phyloP scores from a whole-genome alignment of 2,888 invertebrate species.

The Pristionchus exspectatus region DNA sequence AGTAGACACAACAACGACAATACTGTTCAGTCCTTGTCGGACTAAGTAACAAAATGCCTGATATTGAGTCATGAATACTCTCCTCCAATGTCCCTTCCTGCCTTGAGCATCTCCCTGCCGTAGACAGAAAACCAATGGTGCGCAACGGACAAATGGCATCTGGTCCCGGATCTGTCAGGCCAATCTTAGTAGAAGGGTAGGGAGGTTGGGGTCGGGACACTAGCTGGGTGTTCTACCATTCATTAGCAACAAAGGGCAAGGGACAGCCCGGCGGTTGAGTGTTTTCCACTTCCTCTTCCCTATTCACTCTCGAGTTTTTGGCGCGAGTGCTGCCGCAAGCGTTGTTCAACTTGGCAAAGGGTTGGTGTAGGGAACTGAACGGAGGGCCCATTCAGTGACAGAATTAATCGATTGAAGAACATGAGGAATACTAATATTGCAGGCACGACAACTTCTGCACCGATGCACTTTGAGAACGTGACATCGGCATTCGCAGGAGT shows the following conservation, averaged over 20 bases:
- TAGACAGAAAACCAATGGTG: neutral
- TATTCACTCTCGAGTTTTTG: slow-evolving; percentile 36
- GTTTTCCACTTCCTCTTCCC: slow-evolving; percentile 42
- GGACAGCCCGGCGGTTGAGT: neutral
- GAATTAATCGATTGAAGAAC: neutral
- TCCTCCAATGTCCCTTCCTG: neutral
- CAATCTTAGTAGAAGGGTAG: neutral
- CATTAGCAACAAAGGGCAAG: neutral
- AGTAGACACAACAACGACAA: neutral
- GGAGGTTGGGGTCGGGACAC: neutral
- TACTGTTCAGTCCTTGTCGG: neutral
- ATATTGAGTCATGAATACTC: neutral
- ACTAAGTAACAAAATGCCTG: neutral
- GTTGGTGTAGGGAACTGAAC: neutral
- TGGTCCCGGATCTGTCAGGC: neutral
- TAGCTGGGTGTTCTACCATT: neutral
- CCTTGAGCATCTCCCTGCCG: neutral
- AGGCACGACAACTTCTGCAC: slow-evolving; percentile 33
- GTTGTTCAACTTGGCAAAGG: neutral
- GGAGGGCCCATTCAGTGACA: neutral
- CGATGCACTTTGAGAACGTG: slow-evolving; percentile 41
- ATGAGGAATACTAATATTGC: neutral
- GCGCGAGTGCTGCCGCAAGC: slow-evolving; percentile 6
- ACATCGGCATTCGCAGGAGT: slow-evolving; percentile 45
- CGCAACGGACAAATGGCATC: slow-evolving; percentile 7